These are phyloP conservation scores for Nebria ingens DNA, from an alignment of 1,140 invertebrate genomes.

Conservation along the genomic window DNA sequence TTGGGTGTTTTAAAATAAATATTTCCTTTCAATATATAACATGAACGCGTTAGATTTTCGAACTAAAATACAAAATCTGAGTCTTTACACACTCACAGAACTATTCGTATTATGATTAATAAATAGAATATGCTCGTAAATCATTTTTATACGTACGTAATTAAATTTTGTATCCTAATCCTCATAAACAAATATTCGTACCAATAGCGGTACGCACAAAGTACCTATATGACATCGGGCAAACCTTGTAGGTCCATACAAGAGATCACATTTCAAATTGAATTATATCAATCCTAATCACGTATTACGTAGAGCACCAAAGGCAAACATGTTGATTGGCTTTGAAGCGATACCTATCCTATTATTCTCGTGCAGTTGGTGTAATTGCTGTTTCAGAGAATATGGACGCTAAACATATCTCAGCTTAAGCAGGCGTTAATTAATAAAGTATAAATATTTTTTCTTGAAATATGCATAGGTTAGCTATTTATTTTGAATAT, in stretches of 20 bases:
- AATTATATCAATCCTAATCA: constrained; percentile 1
- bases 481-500: no score
- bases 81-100: no score
- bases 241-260: background rate
- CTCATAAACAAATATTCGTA: background rate
- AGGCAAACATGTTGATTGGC: constrained; percentile 1
- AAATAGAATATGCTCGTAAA: constrained; percentile 1
- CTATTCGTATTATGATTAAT: background rate
- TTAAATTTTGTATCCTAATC: constrained; percentile 1
- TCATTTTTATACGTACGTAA: background rate
- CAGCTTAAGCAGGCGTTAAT: no score
- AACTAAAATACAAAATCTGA: no score
- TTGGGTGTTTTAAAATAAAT: no score
- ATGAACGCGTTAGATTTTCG: no score
- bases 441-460: no score
- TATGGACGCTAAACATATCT: background rate
- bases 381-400: background rate
- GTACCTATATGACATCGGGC: background rate
- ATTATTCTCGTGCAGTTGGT: background rate
- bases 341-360: background rate
- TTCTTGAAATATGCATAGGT: no score
- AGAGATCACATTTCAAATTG: background rate
- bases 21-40: no score
- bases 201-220: background rate
- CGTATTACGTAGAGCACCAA: background rate